These are phyloP conservation scores for Protomyctophum bolini DNA, from an alignment of 2,113 vertebrate species.

Conservation along the genomic window DNA sequence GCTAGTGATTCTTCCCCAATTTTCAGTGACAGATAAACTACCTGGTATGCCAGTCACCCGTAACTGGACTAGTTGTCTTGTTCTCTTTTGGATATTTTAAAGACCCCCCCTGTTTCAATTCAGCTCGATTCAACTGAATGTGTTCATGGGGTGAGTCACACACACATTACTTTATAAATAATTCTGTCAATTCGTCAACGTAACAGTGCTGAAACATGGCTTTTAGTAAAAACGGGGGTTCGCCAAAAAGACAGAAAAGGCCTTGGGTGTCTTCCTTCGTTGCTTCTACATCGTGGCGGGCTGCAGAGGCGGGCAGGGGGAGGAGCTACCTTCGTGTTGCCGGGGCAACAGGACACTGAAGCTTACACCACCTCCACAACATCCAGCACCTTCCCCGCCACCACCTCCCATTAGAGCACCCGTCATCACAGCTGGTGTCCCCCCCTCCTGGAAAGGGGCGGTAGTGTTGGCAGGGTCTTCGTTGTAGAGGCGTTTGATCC, in stretches of 20 bases:
- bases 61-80: too few species aligned
- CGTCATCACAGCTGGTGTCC: slow-evolving; percentile 29
- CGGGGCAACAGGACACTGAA: slow-evolving; percentile 74
- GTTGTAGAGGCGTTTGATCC: slow-evolving; percentile 96
- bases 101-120: too few species aligned
- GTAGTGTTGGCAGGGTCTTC: slow-evolving; percentile 83
- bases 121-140: too few species aligned
- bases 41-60: too few species aligned
- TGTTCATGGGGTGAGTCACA: too few species aligned
- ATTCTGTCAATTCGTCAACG: neutral
- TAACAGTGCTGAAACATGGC: neutral
- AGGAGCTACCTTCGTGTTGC: slow-evolving; percentile 81
- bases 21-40: too few species aligned
- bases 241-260: slow-evolving; percentile 1
- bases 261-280: slow-evolving; percentile 25
- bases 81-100: too few species aligned
- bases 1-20: too few species aligned
- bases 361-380: slow-evolving; percentile 56
- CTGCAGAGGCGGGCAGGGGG: slow-evolving; percentile 93
- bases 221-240: slow-evolving; percentile 25
- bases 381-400: slow-evolving; percentile 56
- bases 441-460: slow-evolving; percentile 71
- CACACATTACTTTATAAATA: too few species aligned
- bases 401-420: slow-evolving; percentile 52
- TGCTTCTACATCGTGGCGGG: slow-evolving; percentile 80